Evolutionary conservation across 1,140 invertebrate species (phyloP).

Genomic region (Galleria mellonella): DNA sequence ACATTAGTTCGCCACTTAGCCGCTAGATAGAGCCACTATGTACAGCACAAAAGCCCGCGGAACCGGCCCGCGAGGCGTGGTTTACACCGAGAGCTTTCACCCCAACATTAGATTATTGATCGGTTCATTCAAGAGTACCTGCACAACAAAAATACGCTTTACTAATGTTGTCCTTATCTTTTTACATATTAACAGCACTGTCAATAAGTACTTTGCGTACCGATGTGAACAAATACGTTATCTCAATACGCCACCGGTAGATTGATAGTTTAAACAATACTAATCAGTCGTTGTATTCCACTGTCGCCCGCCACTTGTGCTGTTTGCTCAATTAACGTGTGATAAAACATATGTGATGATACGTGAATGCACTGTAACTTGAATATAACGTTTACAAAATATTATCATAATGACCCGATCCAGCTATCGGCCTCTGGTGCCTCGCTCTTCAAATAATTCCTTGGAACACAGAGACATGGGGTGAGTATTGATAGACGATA

Average conservation of each 20-base stretch:
- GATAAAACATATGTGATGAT: slow-evolving; percentile 20
- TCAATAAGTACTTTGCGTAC: neutral
- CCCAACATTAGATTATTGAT: slow-evolving; percentile 55
- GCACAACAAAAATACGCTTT: neutral
- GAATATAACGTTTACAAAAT: neutral
- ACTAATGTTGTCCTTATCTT: neutral
- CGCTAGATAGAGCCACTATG: slow-evolving; percentile 41
- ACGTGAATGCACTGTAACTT: slow-evolving; percentile 5
- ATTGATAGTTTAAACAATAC: slow-evolving; percentile 17
- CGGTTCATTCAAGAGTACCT: slow-evolving; percentile 20
- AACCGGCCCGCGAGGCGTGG: slow-evolving; percentile 49
- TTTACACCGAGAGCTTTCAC: slow-evolving; percentile 52
- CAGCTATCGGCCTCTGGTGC: slow-evolving; percentile 56
- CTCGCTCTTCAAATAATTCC: slow-evolving; percentile 54
- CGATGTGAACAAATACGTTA: neutral
- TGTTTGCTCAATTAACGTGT: slow-evolving; percentile 5
- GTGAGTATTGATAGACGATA: slow-evolving; percentile 27
- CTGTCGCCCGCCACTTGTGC: slow-evolving; percentile 23
- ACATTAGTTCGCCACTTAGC: neutral
- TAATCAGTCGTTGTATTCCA: slow-evolving; percentile 36
- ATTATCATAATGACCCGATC: slow-evolving; percentile 51
- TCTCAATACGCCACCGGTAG: neutral
- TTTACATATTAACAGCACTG: neutral
- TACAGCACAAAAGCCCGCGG: slow-evolving; percentile 25
- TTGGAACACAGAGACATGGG: slow-evolving; percentile 48